A percentile compares a stretch with the other conserved stretches of the same genome.
Conservation (phyloP, 2,113 vertebrate species). For the Willisornis vidua region DNA sequence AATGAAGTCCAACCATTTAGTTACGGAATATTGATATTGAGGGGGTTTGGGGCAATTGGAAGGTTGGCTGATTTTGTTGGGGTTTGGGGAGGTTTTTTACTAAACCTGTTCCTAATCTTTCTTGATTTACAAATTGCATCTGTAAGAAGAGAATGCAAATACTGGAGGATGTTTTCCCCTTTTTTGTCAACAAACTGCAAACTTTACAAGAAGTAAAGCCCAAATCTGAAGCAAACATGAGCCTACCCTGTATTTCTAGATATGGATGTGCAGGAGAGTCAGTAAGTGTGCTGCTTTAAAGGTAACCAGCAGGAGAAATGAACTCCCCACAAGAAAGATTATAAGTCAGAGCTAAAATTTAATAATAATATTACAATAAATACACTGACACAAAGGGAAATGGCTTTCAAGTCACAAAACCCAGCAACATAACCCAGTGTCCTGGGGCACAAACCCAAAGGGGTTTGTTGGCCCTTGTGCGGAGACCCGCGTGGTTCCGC, state of each 20-base stretch:
- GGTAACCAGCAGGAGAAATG: too few relatives aligned
- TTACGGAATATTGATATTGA: neutral
- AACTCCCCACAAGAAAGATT: too few relatives aligned
- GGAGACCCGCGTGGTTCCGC: too few relatives aligned
- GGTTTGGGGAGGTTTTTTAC: accelerated
- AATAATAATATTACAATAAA: too few relatives aligned
- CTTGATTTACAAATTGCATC: neutral
- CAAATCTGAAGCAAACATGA: neutral
- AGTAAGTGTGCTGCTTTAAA: neutral
- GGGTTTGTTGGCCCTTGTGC: too few relatives aligned
- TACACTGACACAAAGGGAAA: too few relatives aligned
- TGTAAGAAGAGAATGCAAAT: neutral
- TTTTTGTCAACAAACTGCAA: neutral
- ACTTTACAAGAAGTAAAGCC: neutral
- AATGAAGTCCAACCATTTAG: neutral
- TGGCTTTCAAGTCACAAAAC: too few relatives aligned
- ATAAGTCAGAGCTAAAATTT: too few relatives aligned
- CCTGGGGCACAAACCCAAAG: too few relatives aligned
- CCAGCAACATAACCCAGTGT: too few relatives aligned
- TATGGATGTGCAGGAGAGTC: neutral
- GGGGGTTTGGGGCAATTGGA: neutral
- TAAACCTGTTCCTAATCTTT: neutral
- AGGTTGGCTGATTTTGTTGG: neutral
- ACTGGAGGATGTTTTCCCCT: neutral
- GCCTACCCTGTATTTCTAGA: neutral